A percentile compares a stretch with the other conserved stretches of the same genome.
These are phyloP conservation scores for Papilio gigon DNA, from an alignment of 2,888 invertebrate genomes.

Conservation along the genomic window DNA sequence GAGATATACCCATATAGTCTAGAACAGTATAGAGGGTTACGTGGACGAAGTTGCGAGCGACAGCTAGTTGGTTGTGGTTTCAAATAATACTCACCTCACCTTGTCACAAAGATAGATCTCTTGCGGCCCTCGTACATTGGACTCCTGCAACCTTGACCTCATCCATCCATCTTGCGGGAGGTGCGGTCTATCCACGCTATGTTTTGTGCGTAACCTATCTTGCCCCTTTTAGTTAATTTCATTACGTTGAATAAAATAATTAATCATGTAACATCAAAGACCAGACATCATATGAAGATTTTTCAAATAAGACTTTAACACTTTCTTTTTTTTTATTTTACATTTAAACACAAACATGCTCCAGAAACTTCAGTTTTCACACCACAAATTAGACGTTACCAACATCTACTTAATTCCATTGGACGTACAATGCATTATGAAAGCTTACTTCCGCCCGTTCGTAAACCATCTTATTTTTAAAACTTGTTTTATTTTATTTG, in stretches of 20 bases:
- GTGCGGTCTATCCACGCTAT: background rate
- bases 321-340: background rate
- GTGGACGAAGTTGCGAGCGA: too few relatives aligned
- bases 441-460: constrained; percentile 49
- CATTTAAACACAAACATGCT: background rate
- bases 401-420: constrained; percentile 10
- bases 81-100: too few relatives aligned
- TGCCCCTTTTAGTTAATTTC: background rate
- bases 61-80: too few relatives aligned
- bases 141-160: background rate
- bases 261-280: background rate
- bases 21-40: too few relatives aligned
- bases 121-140: background rate
- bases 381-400: background rate
- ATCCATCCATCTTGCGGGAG: constrained; percentile 2
- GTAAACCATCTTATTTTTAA: constrained; percentile 50
- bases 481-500: constrained; percentile 49
- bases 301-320: too few relatives aligned
- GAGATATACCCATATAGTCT: too few relatives aligned
- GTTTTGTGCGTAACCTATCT: background rate
- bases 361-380: background rate
- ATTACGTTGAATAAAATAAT: background rate
- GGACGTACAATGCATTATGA: constrained; percentile 10
- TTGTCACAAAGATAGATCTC: background rate
- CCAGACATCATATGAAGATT: background rate